These are phyloP conservation scores for Byasa hedistus DNA, from an alignment of 2,888 invertebrate species.

Conservation along the genomic window DNA sequence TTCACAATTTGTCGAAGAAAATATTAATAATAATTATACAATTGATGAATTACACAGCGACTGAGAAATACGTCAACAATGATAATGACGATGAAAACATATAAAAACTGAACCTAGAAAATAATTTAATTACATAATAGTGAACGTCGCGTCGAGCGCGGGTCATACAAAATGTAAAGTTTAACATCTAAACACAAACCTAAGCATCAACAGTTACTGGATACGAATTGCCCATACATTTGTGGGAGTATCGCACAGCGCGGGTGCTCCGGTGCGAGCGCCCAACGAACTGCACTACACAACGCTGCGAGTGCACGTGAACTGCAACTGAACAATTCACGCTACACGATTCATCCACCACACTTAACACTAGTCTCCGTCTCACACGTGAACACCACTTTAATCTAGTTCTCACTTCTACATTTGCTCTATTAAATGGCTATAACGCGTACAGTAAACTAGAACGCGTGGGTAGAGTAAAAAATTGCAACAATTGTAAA, in stretches of 20 bases:
- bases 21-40: conserved; percentile 39
- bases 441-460: conserved; percentile 6
- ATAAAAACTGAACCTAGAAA: conserved; percentile 67
- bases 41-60: conserved; percentile 63
- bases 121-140: conserved; percentile 61
- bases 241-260: conserved; percentile 19
- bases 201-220: conserved; percentile 14
- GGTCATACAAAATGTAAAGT: conserved; percentile 24
- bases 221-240: conserved; percentile 20
- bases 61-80: conserved; percentile 63
- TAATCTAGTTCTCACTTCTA: conserved; percentile 14
- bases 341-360: background rate
- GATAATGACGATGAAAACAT: conserved; percentile 59
- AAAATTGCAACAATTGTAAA: conserved; percentile 22
- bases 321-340: background rate
- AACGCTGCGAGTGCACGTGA: background rate
- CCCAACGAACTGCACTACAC: background rate
- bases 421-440: conserved; percentile 27
- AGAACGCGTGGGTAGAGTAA: conserved; percentile 9
- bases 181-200: conserved; percentile 25
- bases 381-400: conserved; percentile 7
- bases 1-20: conserved; percentile 66
- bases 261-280: conserved; percentile 7
- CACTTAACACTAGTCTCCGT: conserved; percentile 7
- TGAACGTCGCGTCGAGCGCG: conserved; percentile 3